Conservation (phyloP, 2,797 vertebrate species). For the Pseudochirops corinnae region DNA sequence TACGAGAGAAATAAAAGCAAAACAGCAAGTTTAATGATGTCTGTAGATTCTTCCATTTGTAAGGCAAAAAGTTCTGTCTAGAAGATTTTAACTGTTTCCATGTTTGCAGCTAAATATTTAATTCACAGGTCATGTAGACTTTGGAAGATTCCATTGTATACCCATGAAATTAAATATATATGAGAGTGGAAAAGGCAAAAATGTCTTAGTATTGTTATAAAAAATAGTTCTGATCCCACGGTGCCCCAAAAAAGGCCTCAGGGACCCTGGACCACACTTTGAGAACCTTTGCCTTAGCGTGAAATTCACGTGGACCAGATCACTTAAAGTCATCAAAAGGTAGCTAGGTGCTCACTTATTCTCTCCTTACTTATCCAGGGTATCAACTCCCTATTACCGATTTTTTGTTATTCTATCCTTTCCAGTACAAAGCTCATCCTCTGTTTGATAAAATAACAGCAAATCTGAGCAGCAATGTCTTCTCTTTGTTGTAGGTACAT, state of each 20-base stretch:
- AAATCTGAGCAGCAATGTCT: neutral
- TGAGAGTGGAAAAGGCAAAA: too few species aligned
- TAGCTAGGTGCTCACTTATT: neutral
- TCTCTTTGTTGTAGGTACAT: neutral
- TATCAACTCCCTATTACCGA: neutral
- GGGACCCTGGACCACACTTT: neutral
- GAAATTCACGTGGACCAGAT: neutral
- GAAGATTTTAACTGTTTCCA: too few species aligned
- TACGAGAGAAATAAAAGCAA: too few species aligned
- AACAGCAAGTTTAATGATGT: too few species aligned
- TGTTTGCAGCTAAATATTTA: too few species aligned
- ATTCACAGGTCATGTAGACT: too few species aligned
- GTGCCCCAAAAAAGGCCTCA: too few species aligned
- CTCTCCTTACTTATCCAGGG: neutral
- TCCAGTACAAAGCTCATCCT: neutral
- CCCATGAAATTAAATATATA: too few species aligned
- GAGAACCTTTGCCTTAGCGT: neutral
- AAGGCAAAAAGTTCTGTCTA: neutral
- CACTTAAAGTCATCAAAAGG: neutral
- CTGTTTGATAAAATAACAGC: neutral
- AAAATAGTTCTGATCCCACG: too few species aligned
- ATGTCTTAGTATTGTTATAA: too few species aligned
- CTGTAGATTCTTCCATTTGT: neutral
- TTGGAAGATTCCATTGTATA: too few species aligned
- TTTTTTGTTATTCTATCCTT: neutral